Evolutionary conservation across 2,888 invertebrate genomes (phyloP), one percentile per base, ranked within the genome.

Genomic region (Thumatha senex): DNA sequence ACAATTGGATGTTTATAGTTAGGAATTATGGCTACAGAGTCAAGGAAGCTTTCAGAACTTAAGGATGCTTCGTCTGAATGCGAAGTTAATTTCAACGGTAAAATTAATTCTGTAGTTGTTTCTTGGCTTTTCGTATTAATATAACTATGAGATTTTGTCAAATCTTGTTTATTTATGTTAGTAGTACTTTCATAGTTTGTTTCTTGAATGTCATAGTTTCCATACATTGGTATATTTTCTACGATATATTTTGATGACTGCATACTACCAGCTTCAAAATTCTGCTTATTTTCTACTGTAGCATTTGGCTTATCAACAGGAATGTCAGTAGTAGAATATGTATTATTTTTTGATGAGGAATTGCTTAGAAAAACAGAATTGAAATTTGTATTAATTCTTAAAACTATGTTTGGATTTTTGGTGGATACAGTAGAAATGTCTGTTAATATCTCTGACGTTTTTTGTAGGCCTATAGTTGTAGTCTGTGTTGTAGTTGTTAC

Each of bases 91-190:
- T 43, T 54, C 0, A 52, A 38, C n/a, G 67, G 67, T 15, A 51
- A 11, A 35, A 56, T 60, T 1, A 38, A 9, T 45, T 65, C 56
- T 39, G 59, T 59, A 2, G 58, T 49, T 45, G 3, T 13, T 13
- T 24, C 15, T 43, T 24, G 18, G 5, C 0, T 44, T 44, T 40
- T 50, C 34, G 39, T 11, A 29, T 40, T 51, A 39, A 40, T 14
- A 38, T 18, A 29, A 8, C 12, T 3, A 29, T 24, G 7, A n/a
- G 15, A 24, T 30, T 7, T 18, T 12, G 31, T 14, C 12, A 29
- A 12, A 5, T 40, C 15, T 30, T 29, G 11, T 40, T 1, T 8
- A 10, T 13, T 35, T 13, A 2, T 30, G 10, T 15, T 10, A 9
- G 41, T 12, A 11, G 1, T 40, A 1, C n/a, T 34, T 24, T 41